Conservation (phyloP, 2,113 vertebrate genomes). For the Dascyllus trimaculatus region DNA sequence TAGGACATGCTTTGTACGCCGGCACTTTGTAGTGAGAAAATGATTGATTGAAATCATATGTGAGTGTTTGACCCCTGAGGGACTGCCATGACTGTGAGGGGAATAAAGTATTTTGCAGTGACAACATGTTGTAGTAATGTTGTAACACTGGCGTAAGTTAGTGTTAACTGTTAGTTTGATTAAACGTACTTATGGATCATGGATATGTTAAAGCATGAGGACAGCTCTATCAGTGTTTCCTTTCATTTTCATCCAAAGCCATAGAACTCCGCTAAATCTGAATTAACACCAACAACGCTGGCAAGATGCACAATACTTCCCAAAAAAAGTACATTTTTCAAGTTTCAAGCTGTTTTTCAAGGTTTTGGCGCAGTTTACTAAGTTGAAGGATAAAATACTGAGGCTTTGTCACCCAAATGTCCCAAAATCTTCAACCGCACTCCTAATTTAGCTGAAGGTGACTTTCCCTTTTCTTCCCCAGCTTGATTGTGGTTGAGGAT, state of each 20-base stretch:
- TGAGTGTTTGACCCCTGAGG: slow-evolving; percentile 6
- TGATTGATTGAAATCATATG: slow-evolving; percentile 34
- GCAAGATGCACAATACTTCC: too few species aligned
- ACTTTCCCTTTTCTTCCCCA: slow-evolving; percentile 16
- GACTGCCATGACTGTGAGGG: neutral
- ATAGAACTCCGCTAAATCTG: too few species aligned
- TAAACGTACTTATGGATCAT: neutral
- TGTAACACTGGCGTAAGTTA: neutral
- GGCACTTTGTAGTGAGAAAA: slow-evolving; percentile 36
- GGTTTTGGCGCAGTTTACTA: neutral
- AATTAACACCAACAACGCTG: too few species aligned
- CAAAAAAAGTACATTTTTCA: too few species aligned
- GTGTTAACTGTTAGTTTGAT: neutral
- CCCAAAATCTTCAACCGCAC: neutral
- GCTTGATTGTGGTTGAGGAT: slow-evolving; percentile 34
- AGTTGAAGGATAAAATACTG: neutral
- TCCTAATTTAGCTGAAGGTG: slow-evolving; percentile 47
- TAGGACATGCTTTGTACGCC: slow-evolving; percentile 18
- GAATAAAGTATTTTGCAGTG: neutral
- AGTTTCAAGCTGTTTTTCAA: too few species aligned
- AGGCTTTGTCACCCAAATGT: neutral
- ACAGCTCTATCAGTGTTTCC: too few species aligned
- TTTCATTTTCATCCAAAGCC: too few species aligned
- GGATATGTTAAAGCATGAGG: neutral
- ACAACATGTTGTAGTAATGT: neutral